Evolutionary conservation across 2,888 invertebrate species (phyloP).

Genomic region (Idaea aversata): DNA sequence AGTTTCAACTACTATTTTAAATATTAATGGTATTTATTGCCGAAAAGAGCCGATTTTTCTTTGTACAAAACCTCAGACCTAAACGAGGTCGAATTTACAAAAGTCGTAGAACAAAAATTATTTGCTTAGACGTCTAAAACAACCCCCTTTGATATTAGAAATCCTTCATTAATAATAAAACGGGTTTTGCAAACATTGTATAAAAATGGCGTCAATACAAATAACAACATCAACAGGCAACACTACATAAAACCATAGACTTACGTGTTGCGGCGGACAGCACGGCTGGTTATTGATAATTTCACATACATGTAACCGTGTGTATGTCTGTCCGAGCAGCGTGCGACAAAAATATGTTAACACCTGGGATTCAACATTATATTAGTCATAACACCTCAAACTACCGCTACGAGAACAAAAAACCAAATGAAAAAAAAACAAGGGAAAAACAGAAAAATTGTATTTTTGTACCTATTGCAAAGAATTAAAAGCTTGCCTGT

Average conservation of each 20-base stretch:
- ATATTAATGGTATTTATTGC: too few relatives aligned
- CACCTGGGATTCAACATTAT: conserved; percentile 43
- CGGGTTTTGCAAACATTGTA: not conserved
- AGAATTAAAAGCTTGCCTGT: too few relatives aligned
- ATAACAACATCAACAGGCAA: conserved; percentile 1
- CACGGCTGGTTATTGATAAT: conserved; percentile 90
- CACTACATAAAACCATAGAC: conserved; percentile 36
- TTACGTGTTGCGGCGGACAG: conserved; percentile 85
- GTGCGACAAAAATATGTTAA: conserved; percentile 61
- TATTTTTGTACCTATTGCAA: not conserved
- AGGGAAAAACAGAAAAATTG: not conserved
- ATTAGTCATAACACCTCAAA: conserved; percentile 4
- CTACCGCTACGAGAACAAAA: not conserved
- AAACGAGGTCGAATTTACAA: too few relatives aligned
- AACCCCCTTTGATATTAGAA: too few relatives aligned
- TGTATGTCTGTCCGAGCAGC: conserved; percentile 89
- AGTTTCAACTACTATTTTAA: too few relatives aligned
- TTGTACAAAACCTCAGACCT: too few relatives aligned
- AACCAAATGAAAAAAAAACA: not conserved
- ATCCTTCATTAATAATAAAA: too few relatives aligned
- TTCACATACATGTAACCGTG: conserved; percentile 93
- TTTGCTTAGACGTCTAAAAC: too few relatives aligned
- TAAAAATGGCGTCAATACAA: conserved; percentile 11
- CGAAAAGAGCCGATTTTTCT: too few relatives aligned
- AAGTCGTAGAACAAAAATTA: too few relatives aligned